Evolutionary conservation across 1,140 invertebrate species (phyloP).

Genomic region (Microplitis demolitor): DNA sequence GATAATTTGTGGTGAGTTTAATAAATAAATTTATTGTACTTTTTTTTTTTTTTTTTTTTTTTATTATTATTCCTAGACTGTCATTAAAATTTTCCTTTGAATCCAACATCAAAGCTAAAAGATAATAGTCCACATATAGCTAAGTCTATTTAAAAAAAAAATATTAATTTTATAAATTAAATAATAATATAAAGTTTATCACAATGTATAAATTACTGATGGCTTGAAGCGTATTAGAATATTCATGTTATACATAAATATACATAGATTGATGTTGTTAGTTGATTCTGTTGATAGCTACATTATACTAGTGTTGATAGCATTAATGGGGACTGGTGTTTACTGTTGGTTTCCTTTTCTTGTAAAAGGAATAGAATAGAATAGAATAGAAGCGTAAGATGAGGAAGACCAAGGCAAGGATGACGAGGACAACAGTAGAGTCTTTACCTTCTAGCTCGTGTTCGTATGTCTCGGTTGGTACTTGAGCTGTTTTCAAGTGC

Average conservation of each 20-base stretch:
- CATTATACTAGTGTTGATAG: background rate
- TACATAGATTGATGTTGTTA: too few relatives aligned
- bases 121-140: background rate
- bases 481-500: conserved; percentile 41
- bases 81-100: too few relatives aligned
- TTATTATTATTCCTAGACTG: background rate
- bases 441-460: too few relatives aligned
- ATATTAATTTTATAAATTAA: background rate
- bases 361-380: conserved; percentile 29
- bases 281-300: too few relatives aligned
- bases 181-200: conserved; percentile 13
- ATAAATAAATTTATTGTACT: too few relatives aligned
- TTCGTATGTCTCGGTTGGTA: conserved; percentile 42
- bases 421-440: too few relatives aligned
- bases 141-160: too few relatives aligned
- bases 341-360: conserved; percentile 14
- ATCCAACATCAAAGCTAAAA: background rate
- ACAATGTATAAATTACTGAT: conserved; percentile 20
- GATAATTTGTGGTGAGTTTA: conserved; percentile 6
- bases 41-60: background rate
- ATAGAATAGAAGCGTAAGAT: background rate
- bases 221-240: conserved; percentile 36
- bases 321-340: too few relatives aligned
- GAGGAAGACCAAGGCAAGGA: background rate
- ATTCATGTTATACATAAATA: conserved; percentile 34